Conservation (phyloP, 1,140 invertebrate species). For the Sarcophaga peregrina region DNA sequence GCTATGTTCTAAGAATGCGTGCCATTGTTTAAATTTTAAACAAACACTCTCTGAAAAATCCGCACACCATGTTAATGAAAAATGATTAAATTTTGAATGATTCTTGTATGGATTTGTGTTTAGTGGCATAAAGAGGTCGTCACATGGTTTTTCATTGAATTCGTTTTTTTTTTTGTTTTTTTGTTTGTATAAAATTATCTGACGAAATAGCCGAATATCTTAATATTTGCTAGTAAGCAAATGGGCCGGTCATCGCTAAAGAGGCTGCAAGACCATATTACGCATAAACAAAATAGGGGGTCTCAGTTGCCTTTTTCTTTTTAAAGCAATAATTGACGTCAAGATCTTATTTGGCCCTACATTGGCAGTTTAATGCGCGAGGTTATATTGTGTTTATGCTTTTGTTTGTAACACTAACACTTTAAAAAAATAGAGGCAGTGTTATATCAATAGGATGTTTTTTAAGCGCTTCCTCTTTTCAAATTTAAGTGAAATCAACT, state of each 20-base stretch:
- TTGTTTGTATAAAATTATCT: neutral
- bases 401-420: no score
- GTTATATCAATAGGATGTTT: no score
- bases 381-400: no score
- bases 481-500: no score
- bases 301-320: neutral
- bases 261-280: neutral
- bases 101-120: neutral
- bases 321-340: neutral
- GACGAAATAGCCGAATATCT: neutral
- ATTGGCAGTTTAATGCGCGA: no score
- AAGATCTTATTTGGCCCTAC: neutral
- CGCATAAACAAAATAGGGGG: neutral
- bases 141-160: neutral
- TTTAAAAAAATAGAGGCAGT: no score
- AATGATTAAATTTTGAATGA: neutral
- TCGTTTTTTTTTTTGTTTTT: neutral
- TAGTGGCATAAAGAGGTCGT: slow-evolving; percentile 1
- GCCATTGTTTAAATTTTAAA: neutral
- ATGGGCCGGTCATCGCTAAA: slow-evolving; percentile 6
- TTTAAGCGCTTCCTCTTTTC: no score
- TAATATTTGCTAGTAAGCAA: neutral
- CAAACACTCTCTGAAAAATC: neutral
- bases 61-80: neutral
- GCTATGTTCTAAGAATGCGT: neutral